These are phyloP conservation scores for Oplegnathus fasciatus DNA, from an alignment of 2,113 vertebrate genomes.

Conservation along the genomic window DNA sequence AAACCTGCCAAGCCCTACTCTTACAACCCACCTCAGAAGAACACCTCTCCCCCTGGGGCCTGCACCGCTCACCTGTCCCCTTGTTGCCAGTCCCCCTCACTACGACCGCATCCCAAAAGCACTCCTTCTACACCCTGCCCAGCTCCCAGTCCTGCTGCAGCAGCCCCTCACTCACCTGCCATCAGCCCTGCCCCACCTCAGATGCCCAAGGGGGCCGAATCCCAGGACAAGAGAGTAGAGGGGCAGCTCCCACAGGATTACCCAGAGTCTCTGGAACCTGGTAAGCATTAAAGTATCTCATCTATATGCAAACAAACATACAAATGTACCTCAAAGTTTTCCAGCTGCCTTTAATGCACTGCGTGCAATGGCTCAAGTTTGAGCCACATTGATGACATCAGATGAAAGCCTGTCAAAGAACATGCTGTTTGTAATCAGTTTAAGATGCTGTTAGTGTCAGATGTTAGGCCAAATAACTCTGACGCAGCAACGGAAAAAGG, in stretches of 20 bases:
- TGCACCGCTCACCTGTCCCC: constrained; percentile 89
- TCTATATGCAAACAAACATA: background rate
- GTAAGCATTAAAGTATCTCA: constrained; percentile 79
- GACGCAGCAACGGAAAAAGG: background rate
- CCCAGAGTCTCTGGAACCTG: constrained; percentile 90
- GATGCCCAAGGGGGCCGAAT: constrained; percentile 83
- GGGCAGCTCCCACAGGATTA: constrained; percentile 85
- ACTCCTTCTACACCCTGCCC: constrained; percentile 91
- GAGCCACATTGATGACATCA: background rate
- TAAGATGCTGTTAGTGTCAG: background rate
- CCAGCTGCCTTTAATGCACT: background rate
- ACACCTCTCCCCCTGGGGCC: constrained; percentile 78
- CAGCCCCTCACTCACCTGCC: constrained; percentile 87
- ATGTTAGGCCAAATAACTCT: constrained; percentile 4
- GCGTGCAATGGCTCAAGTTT: background rate
- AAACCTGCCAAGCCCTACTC: constrained; percentile 93
- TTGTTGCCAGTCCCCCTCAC: constrained; percentile 91
- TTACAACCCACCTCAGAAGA: constrained; percentile 87
- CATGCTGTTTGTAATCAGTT: constrained; percentile 2
- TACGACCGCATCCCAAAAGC: constrained; percentile 87
- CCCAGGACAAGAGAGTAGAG: constrained; percentile 87
- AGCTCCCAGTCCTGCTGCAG: constrained; percentile 84
- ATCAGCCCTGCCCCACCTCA: constrained; percentile 88
- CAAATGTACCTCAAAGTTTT: background rate
- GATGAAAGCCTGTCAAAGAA: background rate